Percentiles rank a stretch among this genome's conserved stretches.
Conservation (phyloP, 2,113 vertebrate species). For the Pardalotus punctatus region DNA sequence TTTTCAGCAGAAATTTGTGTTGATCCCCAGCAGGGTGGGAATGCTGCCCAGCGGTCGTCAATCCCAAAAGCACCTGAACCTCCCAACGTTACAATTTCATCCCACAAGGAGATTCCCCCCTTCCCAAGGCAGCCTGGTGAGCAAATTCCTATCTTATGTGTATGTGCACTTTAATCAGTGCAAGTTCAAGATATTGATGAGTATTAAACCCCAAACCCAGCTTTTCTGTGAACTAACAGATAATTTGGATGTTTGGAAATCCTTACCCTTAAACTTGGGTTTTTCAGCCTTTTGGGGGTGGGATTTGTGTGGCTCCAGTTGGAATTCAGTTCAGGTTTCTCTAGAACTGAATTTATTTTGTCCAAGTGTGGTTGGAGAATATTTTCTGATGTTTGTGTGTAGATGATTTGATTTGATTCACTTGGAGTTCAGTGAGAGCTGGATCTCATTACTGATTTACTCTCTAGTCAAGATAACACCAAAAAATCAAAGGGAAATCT, state of each 20-base stretch:
- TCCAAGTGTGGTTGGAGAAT: background rate
- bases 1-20: constrained; percentile 71
- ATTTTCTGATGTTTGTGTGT: background rate
- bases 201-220: background rate
- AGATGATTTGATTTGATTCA: background rate
- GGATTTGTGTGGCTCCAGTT: background rate
- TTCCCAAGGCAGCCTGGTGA: constrained; percentile 58
- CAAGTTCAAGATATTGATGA: fast-evolving
- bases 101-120: background rate
- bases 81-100: background rate
- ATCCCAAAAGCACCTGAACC: background rate
- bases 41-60: fast-evolving
- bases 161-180: fast-evolving
- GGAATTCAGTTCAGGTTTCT: background rate
- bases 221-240: background rate
- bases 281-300: background rate
- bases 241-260: background rate
- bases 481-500: background rate
- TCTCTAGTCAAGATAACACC: background rate
- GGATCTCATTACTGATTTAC: background rate
- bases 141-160: background rate
- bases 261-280: background rate
- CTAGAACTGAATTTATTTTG: background rate
- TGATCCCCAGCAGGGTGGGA: background rate
- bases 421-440: background rate